A percentile compares a stretch with the other conserved stretches of the same genome.
These are phyloP conservation scores for Drosophila erecta DNA, from an alignment of 1,140 invertebrate genomes.

Conservation along the genomic window DNA sequence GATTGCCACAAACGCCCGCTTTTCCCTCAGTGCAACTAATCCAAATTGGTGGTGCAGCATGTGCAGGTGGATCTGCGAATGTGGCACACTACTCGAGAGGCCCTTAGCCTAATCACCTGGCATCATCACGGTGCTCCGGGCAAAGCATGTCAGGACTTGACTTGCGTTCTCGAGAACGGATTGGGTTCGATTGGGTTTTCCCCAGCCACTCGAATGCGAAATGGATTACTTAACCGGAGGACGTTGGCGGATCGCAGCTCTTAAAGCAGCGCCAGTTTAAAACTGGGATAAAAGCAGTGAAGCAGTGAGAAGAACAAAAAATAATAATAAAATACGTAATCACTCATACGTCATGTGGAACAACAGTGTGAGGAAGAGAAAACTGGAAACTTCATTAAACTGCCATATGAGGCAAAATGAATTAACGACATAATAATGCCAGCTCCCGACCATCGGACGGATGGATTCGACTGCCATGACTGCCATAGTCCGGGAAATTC, in stretches of 20 bases:
- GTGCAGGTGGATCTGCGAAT: slow-evolving; percentile 16
- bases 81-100: slow-evolving; percentile 48
- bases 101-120: slow-evolving; percentile 58
- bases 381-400: slow-evolving; percentile 57
- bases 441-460: neutral
- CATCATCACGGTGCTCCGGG: slow-evolving; percentile 36
- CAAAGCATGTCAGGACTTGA: slow-evolving; percentile 50
- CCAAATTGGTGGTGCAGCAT: slow-evolving; percentile 11
- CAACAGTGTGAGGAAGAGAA: slow-evolving; percentile 16
- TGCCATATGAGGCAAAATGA: slow-evolving; percentile 63
- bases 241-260: slow-evolving; percentile 5
- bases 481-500: slow-evolving; percentile 18
- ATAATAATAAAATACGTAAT: slow-evolving; percentile 48
- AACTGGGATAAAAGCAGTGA: neutral
- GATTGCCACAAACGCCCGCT: too few species aligned
- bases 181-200: slow-evolving; percentile 30
- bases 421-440: slow-evolving; percentile 55
- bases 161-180: slow-evolving; percentile 34
- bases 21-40: slow-evolving; percentile 19
- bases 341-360: slow-evolving; percentile 55
- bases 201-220: slow-evolving; percentile 9
- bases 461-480: slow-evolving; percentile 21
- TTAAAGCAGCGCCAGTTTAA: slow-evolving; percentile 18
- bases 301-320: neutral
- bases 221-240: slow-evolving; percentile 29